These are phyloP conservation scores for Mirounga angustirostris DNA, from an alignment of 2,113 vertebrate species.

Conservation along the genomic window DNA sequence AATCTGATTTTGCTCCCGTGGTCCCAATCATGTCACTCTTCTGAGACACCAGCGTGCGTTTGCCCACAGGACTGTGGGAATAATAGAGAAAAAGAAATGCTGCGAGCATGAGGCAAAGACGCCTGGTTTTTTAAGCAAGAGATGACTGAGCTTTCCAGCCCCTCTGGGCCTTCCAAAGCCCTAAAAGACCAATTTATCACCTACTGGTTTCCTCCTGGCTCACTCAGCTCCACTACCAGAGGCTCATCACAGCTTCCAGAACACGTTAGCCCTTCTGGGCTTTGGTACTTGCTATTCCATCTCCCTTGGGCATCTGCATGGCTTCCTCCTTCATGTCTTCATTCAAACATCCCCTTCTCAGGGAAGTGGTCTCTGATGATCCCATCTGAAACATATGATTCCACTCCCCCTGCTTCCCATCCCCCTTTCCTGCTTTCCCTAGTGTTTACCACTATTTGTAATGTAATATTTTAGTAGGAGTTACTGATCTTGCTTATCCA, in stretches of 20 bases:
- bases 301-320: neutral
- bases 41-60: neutral
- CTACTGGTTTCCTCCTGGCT: neutral
- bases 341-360: neutral
- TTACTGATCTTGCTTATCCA: neutral
- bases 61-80: neutral
- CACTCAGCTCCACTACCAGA: neutral
- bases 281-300: neutral
- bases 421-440: neutral
- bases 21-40: fast-evolving
- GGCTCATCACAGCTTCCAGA: neutral
- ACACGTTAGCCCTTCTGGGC: neutral
- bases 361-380: neutral
- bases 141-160: neutral
- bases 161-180: neutral
- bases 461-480: neutral
- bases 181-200: neutral
- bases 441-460: neutral
- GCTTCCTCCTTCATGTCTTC: neutral
- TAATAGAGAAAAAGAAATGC: neutral
- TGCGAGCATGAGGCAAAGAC: neutral
- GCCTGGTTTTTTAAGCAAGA: neutral
- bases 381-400: neutral
- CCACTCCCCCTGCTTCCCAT: neutral
- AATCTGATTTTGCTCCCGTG: neutral